Conservation (phyloP, 2,797 vertebrate genomes). For the Bovichtus diacanthus region DNA sequence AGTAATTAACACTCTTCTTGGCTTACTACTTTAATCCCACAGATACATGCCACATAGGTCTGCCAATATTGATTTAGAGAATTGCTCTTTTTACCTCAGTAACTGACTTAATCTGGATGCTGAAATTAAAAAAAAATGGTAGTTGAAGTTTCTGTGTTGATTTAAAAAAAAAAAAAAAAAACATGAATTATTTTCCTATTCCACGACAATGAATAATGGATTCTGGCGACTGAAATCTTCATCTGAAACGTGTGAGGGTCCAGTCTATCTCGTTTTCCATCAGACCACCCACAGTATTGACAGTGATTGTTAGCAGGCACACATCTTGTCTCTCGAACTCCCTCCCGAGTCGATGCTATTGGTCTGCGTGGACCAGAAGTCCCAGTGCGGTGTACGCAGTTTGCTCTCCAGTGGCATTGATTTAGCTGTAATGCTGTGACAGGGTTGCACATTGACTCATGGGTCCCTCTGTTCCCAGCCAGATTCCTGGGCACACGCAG, state of each 20-base stretch:
- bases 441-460: conserved; percentile 64
- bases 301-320: conserved; percentile 69
- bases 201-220: background rate
- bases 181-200: background rate
- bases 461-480: conserved; percentile 41
- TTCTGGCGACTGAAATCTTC: background rate
- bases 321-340: conserved; percentile 49
- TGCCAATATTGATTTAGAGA: conserved; percentile 39
- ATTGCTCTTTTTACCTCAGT: conserved; percentile 23
- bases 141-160: background rate
- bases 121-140: background rate
- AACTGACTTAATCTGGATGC: conserved; percentile 30
- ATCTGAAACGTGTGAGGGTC: conserved; percentile 10
- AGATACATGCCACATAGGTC: conserved; percentile 39
- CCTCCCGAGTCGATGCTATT: conserved; percentile 53
- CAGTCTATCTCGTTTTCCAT: conserved; percentile 37
- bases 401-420: conserved; percentile 68
- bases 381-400: conserved; percentile 47
- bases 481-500: conserved; percentile 17
- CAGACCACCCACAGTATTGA: conserved; percentile 57
- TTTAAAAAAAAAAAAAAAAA: too few species aligned
- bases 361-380: conserved; percentile 40
- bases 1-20: conserved; percentile 61
- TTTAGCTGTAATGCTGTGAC: conserved; percentile 73
- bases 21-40: conserved; percentile 62